These are phyloP conservation scores for Troilus luridus DNA, from an alignment of 2,888 invertebrate genomes.

Conservation along the genomic window DNA sequence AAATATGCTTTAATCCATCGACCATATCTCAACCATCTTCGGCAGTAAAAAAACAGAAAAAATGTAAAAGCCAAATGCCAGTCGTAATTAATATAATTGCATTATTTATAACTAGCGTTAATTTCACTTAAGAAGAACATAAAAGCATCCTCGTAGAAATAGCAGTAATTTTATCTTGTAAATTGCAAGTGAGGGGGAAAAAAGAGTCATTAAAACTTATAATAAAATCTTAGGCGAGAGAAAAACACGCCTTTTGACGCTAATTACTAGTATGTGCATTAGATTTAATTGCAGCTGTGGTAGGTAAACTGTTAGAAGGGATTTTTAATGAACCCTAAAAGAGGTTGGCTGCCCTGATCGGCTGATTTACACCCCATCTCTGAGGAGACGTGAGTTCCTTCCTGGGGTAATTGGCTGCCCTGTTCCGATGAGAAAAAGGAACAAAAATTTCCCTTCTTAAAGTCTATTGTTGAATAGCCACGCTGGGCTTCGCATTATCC, in stretches of 20 bases:
- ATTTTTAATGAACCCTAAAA: slow-evolving; percentile 57
- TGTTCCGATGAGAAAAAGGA: slow-evolving; percentile 50
- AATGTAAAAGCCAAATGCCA: background rate
- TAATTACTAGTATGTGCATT: slow-evolving; percentile 38
- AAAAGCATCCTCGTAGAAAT: background rate
- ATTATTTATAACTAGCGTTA: background rate
- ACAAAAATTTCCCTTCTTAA: slow-evolving; percentile 42
- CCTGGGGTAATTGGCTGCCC: slow-evolving; percentile 52
- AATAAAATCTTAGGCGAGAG: slow-evolving; percentile 34
- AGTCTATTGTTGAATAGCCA: slow-evolving; percentile 48
- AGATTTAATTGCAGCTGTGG: slow-evolving; percentile 46
- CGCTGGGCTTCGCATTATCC: background rate
- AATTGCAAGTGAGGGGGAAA: background rate
- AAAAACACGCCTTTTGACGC: slow-evolving; percentile 23
- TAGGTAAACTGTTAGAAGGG: slow-evolving; percentile 33
- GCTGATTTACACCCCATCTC: slow-evolving; percentile 53
- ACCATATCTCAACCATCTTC: no score
- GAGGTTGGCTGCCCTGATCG: slow-evolving; percentile 48
- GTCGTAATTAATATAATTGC: background rate
- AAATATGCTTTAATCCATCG: no score
- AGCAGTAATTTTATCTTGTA: background rate
- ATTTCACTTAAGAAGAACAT: background rate
- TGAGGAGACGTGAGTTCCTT: background rate
- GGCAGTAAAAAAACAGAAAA: background rate
- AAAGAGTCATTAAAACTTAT: background rate